Evolutionary conservation across 2,113 vertebrate species (phyloP).

Genomic region (Nycticebus coucang): DNA sequence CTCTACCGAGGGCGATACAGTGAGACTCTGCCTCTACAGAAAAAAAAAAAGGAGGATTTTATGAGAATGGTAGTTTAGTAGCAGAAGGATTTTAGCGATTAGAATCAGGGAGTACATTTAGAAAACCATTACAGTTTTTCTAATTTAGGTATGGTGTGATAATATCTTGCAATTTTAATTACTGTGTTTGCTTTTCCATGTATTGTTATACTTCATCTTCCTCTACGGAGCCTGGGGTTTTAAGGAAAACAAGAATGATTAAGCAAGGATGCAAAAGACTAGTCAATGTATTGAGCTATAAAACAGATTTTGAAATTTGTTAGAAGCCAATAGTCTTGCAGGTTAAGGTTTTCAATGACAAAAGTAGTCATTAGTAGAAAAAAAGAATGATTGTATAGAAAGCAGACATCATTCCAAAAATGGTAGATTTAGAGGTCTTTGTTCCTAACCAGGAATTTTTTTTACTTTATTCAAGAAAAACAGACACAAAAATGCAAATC

Average conservation of each 20-base stretch:
- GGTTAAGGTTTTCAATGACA: background rate
- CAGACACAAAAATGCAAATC: background rate
- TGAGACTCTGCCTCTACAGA: too few species aligned
- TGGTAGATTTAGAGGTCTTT: background rate
- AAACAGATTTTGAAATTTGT: constrained; percentile 18
- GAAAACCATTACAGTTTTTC: background rate
- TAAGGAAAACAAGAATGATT: background rate
- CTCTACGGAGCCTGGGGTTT: background rate
- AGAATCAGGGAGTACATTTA: background rate
- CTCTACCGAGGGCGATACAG: too few species aligned
- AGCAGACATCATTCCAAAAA: background rate
- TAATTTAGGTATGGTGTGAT: background rate
- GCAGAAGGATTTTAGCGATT: constrained; percentile 3
- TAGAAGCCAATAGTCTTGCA: background rate
- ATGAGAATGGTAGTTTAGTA: background rate
- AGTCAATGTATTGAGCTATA: background rate
- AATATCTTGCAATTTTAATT: constrained; percentile 47
- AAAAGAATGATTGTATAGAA: background rate
- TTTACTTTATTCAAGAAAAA: background rate
- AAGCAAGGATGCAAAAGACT: background rate
- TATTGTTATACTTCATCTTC: background rate
- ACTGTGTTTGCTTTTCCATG: background rate
- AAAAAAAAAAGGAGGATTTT: background rate
- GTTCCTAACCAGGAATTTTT: background rate
- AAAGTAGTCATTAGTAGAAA: background rate